Evolutionary conservation across 2,113 vertebrate genomes (phyloP).

Genomic region (Corythaeola cristata): DNA sequence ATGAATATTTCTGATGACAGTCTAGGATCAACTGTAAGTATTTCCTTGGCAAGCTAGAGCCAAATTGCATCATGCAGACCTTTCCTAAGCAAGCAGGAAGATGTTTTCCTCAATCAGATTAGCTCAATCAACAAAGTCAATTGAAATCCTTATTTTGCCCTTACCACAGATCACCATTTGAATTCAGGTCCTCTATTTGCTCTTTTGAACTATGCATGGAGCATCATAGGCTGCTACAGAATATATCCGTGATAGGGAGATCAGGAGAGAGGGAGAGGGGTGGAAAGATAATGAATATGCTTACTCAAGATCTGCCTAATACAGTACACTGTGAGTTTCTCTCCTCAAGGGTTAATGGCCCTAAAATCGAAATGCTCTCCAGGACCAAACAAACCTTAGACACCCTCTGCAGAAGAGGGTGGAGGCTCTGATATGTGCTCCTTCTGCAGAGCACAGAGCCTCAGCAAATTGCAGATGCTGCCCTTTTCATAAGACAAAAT

Average conservation of each 20-base stretch:
- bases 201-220: neutral
- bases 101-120: neutral
- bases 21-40: neutral
- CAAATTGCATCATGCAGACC: neutral
- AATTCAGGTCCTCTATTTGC: neutral
- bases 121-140: neutral
- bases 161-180: neutral
- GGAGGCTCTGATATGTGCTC: neutral
- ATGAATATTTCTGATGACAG: neutral
- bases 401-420: neutral
- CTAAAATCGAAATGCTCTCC: neutral
- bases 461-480: neutral
- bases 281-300: accelerated
- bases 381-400: neutral
- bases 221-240: neutral
- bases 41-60: neutral
- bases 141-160: neutral
- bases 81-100: neutral
- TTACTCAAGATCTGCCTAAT: neutral
- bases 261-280: neutral
- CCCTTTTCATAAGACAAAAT: neutral
- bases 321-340: accelerated
- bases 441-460: neutral
- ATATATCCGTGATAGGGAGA: neutral
- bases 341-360: neutral